A percentile compares a stretch with the other conserved stretches of the same genome.
phyloP scores from a whole-genome alignment of 1,140 invertebrate species.

The Apis dorsata region DNA sequence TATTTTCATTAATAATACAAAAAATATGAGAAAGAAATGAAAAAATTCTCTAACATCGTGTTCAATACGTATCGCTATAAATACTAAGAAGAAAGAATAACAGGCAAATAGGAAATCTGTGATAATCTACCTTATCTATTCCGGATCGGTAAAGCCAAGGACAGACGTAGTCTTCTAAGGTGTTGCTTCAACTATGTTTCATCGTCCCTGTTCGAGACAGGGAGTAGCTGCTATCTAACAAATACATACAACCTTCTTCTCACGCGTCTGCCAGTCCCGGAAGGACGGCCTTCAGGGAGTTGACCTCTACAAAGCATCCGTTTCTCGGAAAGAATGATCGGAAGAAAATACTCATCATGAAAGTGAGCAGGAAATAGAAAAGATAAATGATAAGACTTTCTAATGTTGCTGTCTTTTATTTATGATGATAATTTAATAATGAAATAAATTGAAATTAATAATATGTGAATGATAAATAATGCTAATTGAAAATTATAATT shows the following conservation, averaged over 20 bases:
- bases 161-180: conserved; percentile 11
- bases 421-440: neutral
- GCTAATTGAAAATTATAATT: no score
- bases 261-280: conserved; percentile 65
- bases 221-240: conserved; percentile 47
- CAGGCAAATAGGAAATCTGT: conserved; percentile 18
- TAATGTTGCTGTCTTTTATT: neutral
- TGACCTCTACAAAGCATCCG: conserved; percentile 58
- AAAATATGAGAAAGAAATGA: neutral
- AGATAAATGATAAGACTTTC: no score
- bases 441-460: no score
- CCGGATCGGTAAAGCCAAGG: conserved; percentile 37
- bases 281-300: conserved; percentile 72
- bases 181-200: conserved; percentile 35
- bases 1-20: no score
- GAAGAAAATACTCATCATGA: conserved; percentile 18
- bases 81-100: conserved; percentile 12
- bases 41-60: neutral
- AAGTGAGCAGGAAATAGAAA: conserved; percentile 7
- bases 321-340: conserved; percentile 5
- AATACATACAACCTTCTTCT: conserved; percentile 50
- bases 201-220: conserved; percentile 27
- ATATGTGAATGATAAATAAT: no score
- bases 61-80: conserved; percentile 22
- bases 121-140: conserved; percentile 61